These are phyloP conservation scores for Eira barbara DNA, from an alignment of 2,113 vertebrate species.

Conservation along the genomic window DNA sequence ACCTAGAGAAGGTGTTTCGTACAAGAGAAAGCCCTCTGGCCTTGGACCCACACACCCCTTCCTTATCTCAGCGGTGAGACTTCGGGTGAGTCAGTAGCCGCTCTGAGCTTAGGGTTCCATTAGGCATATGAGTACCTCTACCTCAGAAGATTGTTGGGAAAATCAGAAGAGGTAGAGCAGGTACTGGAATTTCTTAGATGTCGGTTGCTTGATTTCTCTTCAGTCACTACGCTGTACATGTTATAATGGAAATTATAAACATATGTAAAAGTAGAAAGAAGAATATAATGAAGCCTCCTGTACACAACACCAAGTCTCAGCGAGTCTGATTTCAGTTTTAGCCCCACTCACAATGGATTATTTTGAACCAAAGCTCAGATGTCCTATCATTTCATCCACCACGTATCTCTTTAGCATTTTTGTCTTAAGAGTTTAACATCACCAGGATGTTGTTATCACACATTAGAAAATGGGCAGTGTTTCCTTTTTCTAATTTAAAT, in stretches of 20 bases:
- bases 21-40: neutral
- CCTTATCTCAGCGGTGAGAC: neutral
- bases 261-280: neutral
- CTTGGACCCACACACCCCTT: neutral
- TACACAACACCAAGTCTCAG: neutral
- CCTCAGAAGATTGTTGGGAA: neutral
- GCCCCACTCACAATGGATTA: neutral
- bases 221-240: neutral
- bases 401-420: neutral
- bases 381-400: neutral
- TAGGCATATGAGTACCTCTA: neutral
- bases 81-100: neutral
- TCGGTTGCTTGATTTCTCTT: neutral
- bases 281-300: neutral
- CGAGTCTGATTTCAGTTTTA: neutral
- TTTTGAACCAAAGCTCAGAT: neutral
- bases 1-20: neutral
- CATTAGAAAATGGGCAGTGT: neutral
- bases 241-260: neutral
- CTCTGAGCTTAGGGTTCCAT: neutral
- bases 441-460: neutral
- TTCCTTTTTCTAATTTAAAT: neutral
- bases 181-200: neutral
- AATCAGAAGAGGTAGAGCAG: neutral
- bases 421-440: neutral